Evolutionary conservation across 2,797 vertebrate genomes (phyloP).

Genomic region (Thripadectes ignobilis): DNA sequence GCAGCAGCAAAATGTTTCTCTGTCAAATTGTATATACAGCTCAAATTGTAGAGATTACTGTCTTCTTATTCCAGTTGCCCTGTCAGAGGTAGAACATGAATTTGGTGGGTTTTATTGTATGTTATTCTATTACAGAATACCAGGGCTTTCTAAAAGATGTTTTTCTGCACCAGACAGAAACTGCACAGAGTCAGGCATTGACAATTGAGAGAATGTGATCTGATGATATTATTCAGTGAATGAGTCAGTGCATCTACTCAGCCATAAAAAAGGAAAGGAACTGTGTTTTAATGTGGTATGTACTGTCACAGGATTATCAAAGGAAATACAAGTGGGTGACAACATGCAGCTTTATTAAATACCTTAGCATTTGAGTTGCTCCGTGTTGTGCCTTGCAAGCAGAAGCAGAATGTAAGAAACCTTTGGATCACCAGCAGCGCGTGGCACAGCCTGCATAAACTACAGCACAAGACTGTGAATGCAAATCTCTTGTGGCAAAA

Average conservation of each 20-base stretch:
- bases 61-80: not conserved
- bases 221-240: slow-evolving; percentile 14
- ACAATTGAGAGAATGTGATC: not conserved
- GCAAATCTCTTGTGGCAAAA: not conserved
- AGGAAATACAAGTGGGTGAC: slow-evolving; percentile 33
- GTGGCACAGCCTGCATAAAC: not conserved
- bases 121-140: not conserved
- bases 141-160: not conserved
- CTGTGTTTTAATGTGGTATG: not conserved
- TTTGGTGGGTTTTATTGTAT: not conserved
- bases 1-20: not conserved
- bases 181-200: not conserved
- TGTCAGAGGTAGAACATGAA: not conserved
- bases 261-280: not conserved
- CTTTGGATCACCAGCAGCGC: rapidly evolving
- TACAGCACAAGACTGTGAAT: not conserved
- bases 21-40: not conserved
- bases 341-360: slow-evolving; percentile 21
- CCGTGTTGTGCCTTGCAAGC: not conserved
- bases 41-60: not conserved
- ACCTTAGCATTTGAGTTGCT: not conserved
- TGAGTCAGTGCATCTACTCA: not conserved
- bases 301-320: slow-evolving; percentile 24
- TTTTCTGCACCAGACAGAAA: slow-evolving; percentile 21
- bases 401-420: not conserved